A percentile compares a stretch with the other conserved stretches of the same genome.
phyloP scores from a whole-genome alignment of 2,113 vertebrate genomes.

The Cathartes aura region DNA sequence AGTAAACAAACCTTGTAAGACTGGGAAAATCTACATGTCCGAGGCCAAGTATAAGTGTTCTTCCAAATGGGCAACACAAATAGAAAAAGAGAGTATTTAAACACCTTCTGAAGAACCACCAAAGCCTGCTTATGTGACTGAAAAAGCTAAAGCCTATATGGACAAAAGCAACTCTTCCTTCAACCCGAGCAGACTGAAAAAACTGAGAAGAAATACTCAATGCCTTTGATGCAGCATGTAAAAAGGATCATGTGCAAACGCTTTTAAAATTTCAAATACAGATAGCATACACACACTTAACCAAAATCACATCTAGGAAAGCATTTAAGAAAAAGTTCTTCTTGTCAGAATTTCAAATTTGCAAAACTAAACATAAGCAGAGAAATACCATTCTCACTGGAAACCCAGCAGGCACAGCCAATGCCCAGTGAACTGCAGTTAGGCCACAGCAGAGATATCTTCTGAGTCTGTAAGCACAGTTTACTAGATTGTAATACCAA shows the following conservation, averaged over 20 bases:
- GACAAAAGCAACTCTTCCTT: neutral
- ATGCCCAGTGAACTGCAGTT: neutral
- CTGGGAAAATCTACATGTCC: neutral
- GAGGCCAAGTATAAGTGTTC: neutral
- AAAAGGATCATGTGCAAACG: neutral
- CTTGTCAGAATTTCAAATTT: neutral
- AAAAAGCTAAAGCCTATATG: neutral
- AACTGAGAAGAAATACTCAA: neutral
- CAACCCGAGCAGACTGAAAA: neutral
- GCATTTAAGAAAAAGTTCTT: neutral
- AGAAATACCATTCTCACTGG: neutral
- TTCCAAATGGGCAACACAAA: neutral
- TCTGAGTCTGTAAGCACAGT: neutral
- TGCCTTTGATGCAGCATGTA: neutral
- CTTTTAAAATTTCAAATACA: neutral
- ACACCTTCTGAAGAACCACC: neutral
- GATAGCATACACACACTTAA: neutral
- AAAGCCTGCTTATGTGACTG: fast-evolving
- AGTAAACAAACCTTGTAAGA: neutral
- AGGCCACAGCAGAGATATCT: neutral
- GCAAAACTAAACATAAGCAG: neutral
- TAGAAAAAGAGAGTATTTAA: neutral
- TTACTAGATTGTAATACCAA: neutral
- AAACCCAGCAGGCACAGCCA: neutral
- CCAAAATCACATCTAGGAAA: neutral